Base-by-base conservation (phyloP, 1,140 invertebrate genomes). In the Popillia japonica region DNA sequence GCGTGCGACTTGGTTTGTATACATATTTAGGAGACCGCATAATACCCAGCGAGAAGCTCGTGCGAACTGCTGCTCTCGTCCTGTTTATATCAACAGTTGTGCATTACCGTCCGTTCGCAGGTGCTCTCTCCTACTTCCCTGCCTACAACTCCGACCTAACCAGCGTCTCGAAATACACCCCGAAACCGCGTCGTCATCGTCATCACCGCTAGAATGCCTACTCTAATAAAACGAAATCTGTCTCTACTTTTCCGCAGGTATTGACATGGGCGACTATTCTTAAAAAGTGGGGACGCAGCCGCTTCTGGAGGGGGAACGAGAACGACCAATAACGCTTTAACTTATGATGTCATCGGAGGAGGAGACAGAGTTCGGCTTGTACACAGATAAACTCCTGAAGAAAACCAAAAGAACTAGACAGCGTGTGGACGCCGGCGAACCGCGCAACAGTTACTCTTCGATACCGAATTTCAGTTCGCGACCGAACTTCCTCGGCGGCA, bases 261-360 rank as follows among this genome's bases (percentile, higher is more conserved):
- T 86, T 85, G 86, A 87, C 83, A 87, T 87, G 86, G 86, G 85
- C 84, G 85, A 87, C 84, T 85, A 86, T 86, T 87, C 85, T 87
- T 86, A 87, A 85, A 34, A 34, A 85, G 84, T 86, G 85, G 85
- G 85, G 84, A 84, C 83, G 73, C 79, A 78, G 61, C 27, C 27
- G 27, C 85, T 87, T 85, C 85, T 85, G 85, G 86, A 85, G 86
- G 85, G 81, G 78, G 83, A 79, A 80, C 83, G 27, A 83, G 85
- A 82, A 83, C 87, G 90, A 89, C 92, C 91, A 93, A 92, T 92
- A 90, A 89, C 88, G 89, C 88, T 87, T 84, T 88, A 89, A 92
- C 93, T 92, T 94, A 95, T 95, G 94, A 96, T 96, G 94, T 96
- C 94, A 95, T 95, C 94, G 93, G 94, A 95, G 93, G 94, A 95